Conservation (phyloP, 2,797 vertebrate genomes). For the Sparus aurata region DNA sequence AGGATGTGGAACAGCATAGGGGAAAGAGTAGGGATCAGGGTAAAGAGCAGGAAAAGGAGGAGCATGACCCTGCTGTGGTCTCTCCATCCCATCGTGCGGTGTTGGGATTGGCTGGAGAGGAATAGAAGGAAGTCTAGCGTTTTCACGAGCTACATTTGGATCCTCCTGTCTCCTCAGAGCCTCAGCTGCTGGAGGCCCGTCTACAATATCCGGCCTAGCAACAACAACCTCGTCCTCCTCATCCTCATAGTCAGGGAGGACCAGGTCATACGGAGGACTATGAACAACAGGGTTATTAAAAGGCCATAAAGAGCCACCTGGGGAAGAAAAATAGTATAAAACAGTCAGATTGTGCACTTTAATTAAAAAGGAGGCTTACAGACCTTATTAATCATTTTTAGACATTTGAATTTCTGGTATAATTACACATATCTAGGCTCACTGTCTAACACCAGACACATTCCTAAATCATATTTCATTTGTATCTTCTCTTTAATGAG, state of each 20-base stretch:
- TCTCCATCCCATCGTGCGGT: background rate
- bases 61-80: background rate
- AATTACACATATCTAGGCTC: background rate
- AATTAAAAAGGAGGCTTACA: too few relatives aligned
- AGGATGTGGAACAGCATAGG: background rate
- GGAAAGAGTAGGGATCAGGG: background rate
- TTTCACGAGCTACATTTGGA: too few relatives aligned
- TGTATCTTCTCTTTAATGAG: background rate
- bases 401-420: background rate
- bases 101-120: background rate
- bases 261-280: background rate
- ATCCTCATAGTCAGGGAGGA: background rate
- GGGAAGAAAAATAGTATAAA: background rate
- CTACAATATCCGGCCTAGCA: too few relatives aligned
- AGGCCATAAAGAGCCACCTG: background rate
- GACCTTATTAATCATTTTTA: background rate
- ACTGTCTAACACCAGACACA: background rate
- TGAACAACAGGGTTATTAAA: background rate
- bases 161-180: background rate
- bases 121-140: background rate
- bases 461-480: background rate
- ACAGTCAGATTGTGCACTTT: background rate
- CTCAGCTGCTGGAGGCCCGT: background rate
- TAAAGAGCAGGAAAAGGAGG: too few relatives aligned
- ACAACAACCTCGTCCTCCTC: too few relatives aligned